Conservation (phyloP, 2,797 vertebrate genomes). For the Lepus townsendii region DNA sequence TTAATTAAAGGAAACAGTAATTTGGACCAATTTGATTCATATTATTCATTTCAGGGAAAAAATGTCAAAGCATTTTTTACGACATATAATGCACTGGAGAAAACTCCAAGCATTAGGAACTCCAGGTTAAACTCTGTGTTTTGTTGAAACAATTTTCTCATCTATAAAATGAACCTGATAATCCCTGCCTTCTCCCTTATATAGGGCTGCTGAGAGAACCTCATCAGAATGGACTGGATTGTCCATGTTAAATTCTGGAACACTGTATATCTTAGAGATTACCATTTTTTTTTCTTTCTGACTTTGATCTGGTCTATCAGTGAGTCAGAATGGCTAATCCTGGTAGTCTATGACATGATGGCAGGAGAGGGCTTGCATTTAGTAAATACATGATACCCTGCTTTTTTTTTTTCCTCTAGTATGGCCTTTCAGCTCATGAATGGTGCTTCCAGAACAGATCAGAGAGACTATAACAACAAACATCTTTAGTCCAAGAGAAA, state of each 20-base stretch:
- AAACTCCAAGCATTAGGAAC: background rate
- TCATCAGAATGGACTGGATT: background rate
- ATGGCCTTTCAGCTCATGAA: background rate
- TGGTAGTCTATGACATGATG: background rate
- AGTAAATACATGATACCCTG: background rate
- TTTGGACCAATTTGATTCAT: conserved; percentile 22
- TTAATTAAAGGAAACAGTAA: conserved; percentile 29
- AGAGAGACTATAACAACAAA: background rate
- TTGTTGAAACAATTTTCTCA: conserved; percentile 27
- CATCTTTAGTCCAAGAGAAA: background rate
- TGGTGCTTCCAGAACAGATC: background rate
- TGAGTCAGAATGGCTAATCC: conserved; percentile 1
- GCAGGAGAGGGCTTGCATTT: background rate
- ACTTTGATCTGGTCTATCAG: background rate
- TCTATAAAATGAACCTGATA: background rate
- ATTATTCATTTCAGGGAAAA: conserved; percentile 8
- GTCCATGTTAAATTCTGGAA: background rate
- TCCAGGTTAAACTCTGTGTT: background rate
- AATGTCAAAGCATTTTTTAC: background rate
- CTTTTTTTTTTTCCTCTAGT: background rate
- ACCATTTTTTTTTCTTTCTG: too few species aligned
- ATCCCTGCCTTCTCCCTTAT: background rate
- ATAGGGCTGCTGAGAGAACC: background rate
- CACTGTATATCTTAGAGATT: background rate
- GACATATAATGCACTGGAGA: background rate